These are phyloP conservation scores for Hemicrepidius hirtus DNA, from an alignment of 2,888 invertebrate genomes.

Conservation along the genomic window DNA sequence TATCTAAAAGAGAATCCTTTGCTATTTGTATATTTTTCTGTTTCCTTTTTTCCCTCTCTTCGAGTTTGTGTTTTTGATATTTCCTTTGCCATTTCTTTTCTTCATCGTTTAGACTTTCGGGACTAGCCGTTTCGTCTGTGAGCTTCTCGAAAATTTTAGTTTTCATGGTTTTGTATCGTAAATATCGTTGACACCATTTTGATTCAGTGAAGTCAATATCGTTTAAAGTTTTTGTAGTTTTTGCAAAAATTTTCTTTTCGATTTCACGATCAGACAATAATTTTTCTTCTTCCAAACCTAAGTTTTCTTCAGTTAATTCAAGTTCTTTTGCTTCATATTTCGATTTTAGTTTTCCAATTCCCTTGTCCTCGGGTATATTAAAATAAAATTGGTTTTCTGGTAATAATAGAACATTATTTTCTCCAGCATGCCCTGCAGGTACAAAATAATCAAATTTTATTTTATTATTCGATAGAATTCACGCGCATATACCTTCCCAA, in stretches of 20 bases:
- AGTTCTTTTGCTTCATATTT: conserved; percentile 36
- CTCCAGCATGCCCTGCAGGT: conserved; percentile 52
- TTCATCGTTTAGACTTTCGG: conserved; percentile 45
- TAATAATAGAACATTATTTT: conserved; percentile 58
- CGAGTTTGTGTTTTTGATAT: conserved; percentile 40
- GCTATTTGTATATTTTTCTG: conserved; percentile 33
- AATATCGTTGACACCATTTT: conserved; percentile 54
- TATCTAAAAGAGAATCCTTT: conserved; percentile 13
- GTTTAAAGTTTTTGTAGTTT: conserved; percentile 56
- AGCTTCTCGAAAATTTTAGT: conserved; percentile 39
- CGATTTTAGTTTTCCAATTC: conserved; percentile 58
- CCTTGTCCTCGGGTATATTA: conserved; percentile 59
- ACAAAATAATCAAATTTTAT: background rate
- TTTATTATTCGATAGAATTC: background rate
- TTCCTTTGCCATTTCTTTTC: conserved; percentile 51
- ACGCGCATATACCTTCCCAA: conserved; percentile 73
- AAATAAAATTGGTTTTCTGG: conserved; percentile 66
- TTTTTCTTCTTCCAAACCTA: conserved; percentile 20
- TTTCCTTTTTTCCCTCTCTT: conserved; percentile 42
- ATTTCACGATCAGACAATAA: conserved; percentile 51
- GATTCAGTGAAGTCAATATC: conserved; percentile 54
- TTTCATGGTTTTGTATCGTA: conserved; percentile 49
- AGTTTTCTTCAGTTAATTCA: conserved; percentile 11
- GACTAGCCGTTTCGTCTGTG: background rate
- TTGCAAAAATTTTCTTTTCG: conserved; percentile 63